phyloP scores from a whole-genome alignment of 2,113 vertebrate species.

The Protobothrops flavoviridis region DNA sequence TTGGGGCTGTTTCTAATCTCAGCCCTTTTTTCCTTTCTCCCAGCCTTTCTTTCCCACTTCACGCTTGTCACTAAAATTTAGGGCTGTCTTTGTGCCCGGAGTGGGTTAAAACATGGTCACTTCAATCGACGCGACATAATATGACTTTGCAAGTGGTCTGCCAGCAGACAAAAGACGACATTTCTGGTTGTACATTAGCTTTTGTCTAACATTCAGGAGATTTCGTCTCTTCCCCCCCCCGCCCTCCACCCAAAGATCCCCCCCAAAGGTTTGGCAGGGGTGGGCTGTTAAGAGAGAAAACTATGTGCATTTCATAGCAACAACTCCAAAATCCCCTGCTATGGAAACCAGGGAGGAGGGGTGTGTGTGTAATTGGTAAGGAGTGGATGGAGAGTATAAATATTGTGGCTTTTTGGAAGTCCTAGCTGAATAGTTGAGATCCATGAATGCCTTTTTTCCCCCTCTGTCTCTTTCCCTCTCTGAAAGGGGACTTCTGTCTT shows the following conservation, averaged over 20 bases:
- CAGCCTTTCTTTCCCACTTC: slow-evolving; percentile 66
- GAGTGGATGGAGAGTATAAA: slow-evolving; percentile 68
- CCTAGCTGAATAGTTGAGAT: slow-evolving; percentile 51
- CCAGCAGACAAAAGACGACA: slow-evolving; percentile 85
- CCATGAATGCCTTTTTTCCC: slow-evolving; percentile 41
- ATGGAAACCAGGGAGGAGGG: slow-evolving; percentile 72
- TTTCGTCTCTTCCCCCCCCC: slow-evolving; percentile 36
- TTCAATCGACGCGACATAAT: slow-evolving; percentile 82
- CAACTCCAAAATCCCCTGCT: slow-evolving; percentile 81
- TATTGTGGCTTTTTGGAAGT: slow-evolving; percentile 65
- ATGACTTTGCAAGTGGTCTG: slow-evolving; percentile 82
- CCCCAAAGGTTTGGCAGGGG: slow-evolving; percentile 42
- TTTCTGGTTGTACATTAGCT: slow-evolving; percentile 78
- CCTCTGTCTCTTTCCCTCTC: slow-evolving; percentile 5
- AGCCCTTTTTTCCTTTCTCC: slow-evolving; percentile 37
- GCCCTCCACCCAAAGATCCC: slow-evolving; percentile 66
- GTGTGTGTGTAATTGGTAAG: slow-evolving; percentile 67
- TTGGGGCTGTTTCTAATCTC: slow-evolving; percentile 15
- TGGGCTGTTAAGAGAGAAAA: slow-evolving; percentile 57
- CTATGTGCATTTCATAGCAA: slow-evolving; percentile 86
- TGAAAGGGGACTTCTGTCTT: slow-evolving; percentile 16
- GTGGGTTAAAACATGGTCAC: slow-evolving; percentile 77
- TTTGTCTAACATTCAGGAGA: slow-evolving; percentile 80
- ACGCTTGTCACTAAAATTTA: slow-evolving; percentile 86
- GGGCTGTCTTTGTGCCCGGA: slow-evolving; percentile 74